A percentile compares a stretch with the other conserved stretches of the same genome.
phyloP scores from a whole-genome alignment of 1,140 invertebrate species.

The Bombus huntii region DNA sequence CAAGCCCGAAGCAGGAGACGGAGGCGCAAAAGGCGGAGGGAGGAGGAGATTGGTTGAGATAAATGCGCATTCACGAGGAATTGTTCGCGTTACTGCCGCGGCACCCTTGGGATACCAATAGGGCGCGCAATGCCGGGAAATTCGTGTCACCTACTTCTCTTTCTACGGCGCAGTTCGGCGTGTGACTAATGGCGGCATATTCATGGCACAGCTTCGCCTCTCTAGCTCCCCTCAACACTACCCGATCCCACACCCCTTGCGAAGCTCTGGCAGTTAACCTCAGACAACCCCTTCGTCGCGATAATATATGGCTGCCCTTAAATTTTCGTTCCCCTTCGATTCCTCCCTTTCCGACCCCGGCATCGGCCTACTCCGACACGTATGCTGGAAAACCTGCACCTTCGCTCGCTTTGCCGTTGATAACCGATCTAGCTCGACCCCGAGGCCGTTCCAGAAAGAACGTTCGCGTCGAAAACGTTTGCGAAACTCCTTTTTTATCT shows the following conservation, averaged over 20 bases:
- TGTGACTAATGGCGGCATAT: constrained; percentile 73
- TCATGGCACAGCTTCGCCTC: constrained; percentile 62
- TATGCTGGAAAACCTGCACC: constrained; percentile 30
- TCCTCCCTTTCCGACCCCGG: background rate
- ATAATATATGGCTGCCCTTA: constrained; percentile 71
- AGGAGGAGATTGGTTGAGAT: constrained; percentile 46
- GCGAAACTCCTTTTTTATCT: background rate
- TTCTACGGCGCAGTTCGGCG: constrained; percentile 67
- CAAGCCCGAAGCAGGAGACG: constrained; percentile 12
- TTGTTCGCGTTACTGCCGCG: constrained; percentile 66
- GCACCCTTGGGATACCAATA: constrained; percentile 65
- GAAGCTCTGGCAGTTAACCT: constrained; percentile 72
- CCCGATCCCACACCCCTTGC: constrained; percentile 51
- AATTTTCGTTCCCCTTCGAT: constrained; percentile 67
- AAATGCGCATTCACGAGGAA: constrained; percentile 68
- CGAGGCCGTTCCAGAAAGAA: too few relatives aligned
- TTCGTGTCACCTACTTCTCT: constrained; percentile 72
- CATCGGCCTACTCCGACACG: constrained; percentile 21
- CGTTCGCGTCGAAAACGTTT: background rate
- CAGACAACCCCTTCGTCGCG: constrained; percentile 68
- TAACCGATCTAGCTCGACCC: background rate
- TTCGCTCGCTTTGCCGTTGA: background rate
- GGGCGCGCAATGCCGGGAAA: constrained; percentile 68
- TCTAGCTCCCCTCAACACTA: constrained; percentile 37
- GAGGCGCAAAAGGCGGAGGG: background rate